Evolutionary conservation across 1,140 invertebrate genomes (phyloP).

Genomic region (Tyrophagus putrescentiae): DNA sequence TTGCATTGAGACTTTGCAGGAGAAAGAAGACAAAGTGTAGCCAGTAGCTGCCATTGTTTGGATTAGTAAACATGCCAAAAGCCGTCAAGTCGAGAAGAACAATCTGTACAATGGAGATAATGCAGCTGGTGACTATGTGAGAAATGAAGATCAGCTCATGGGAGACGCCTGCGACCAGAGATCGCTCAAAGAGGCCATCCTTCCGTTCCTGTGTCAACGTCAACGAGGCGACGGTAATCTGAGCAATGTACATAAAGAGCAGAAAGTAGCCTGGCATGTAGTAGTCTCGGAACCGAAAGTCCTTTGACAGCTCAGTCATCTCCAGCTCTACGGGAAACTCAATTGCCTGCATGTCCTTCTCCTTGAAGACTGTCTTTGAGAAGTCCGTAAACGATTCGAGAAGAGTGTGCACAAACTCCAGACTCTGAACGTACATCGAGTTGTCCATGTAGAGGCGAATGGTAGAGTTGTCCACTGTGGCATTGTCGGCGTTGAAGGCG

Average conservation of each 20-base stretch:
- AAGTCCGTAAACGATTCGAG: slow-evolving; percentile 26
- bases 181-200: slow-evolving; percentile 69
- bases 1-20: slow-evolving; percentile 3
- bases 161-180: slow-evolving; percentile 74
- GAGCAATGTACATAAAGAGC: slow-evolving; percentile 3
- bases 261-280: slow-evolving; percentile 16
- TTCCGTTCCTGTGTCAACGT: slow-evolving; percentile 78
- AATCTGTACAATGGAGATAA: slow-evolving; percentile 86
- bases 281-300: slow-evolving; percentile 11
- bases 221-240: slow-evolving; percentile 55
- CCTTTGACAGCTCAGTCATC: slow-evolving; percentile 40
- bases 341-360: slow-evolving; percentile 15
- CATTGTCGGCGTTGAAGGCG: neutral
- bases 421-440: neutral
- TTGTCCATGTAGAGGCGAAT: slow-evolving; percentile 30
- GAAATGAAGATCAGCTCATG: slow-evolving; percentile 77
- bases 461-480: slow-evolving; percentile 27
- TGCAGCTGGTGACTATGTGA: slow-evolving; percentile 78
- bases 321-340: slow-evolving; percentile 46
- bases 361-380: slow-evolving; percentile 21
- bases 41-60: slow-evolving; percentile 53
- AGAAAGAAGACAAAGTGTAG: slow-evolving; percentile 1
- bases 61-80: slow-evolving; percentile 64
- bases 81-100: slow-evolving; percentile 64
- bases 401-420: slow-evolving; percentile 20